A percentile compares a stretch with the other conserved stretches of the same genome.
These are phyloP conservation scores for Octodon degus DNA, from an alignment of 2,113 vertebrate genomes.

Conservation along the genomic window DNA sequence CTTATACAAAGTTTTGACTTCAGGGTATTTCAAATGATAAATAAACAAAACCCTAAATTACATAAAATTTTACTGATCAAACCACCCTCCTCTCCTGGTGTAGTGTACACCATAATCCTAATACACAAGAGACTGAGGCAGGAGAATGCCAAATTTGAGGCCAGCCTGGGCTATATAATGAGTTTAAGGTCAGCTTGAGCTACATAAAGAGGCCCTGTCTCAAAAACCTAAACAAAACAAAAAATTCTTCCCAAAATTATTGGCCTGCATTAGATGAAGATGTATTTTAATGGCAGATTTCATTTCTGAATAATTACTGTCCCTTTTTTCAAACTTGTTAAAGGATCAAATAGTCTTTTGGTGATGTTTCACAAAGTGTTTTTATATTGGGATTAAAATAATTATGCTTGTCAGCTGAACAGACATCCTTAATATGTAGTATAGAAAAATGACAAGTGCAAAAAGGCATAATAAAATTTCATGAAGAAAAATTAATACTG, in stretches of 20 bases:
- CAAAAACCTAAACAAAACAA: background rate
- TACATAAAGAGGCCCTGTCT: background rate
- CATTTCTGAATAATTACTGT: conserved; percentile 26
- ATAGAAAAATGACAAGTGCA: background rate
- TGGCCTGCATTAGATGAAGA: background rate
- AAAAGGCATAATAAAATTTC: conserved; percentile 28
- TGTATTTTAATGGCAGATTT: background rate
- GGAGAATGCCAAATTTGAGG: background rate
- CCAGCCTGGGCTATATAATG: background rate
- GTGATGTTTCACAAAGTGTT: background rate
- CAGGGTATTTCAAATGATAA: conserved; percentile 9
- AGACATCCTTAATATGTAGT: background rate
- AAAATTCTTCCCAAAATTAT: background rate
- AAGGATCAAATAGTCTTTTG: background rate
- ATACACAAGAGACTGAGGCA: background rate
- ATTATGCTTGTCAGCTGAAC: background rate
- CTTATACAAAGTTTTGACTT: conserved; percentile 5
- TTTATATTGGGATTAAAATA: conserved; percentile 46
- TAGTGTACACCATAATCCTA: background rate
- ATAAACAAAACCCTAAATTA: conserved; percentile 6
- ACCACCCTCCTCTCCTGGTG: background rate
- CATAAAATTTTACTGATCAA: conserved; percentile 42
- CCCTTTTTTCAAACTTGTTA: background rate
- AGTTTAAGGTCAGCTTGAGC: background rate
- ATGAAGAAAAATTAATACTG: conserved; percentile 27